phyloP scores from a whole-genome alignment of 2,888 invertebrate species.

The Pristionchus entomophagus region DNA sequence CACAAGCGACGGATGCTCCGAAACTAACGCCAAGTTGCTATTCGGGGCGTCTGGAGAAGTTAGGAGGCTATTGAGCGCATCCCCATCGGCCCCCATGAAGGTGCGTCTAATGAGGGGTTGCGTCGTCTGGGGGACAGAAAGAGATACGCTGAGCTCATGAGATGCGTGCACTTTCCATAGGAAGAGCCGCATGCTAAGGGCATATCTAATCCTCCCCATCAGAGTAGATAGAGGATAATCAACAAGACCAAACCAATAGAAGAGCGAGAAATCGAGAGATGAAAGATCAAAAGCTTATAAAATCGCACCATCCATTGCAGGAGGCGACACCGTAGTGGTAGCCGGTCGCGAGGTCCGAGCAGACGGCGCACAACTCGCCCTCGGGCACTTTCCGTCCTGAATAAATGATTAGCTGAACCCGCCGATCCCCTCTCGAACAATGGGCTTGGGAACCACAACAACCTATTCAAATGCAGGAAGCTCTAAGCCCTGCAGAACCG shows the following conservation, averaged over 20 bases:
- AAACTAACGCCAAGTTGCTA: neutral
- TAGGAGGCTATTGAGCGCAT: neutral
- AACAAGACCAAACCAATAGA: too few relatives aligned
- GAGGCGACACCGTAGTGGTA: constrained; percentile 73
- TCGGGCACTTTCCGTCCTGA: constrained; percentile 69
- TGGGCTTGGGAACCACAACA: too few relatives aligned
- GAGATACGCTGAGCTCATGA: too few relatives aligned
- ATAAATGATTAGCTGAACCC: neutral
- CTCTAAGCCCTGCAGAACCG: too few relatives aligned
- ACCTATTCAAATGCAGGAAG: too few relatives aligned
- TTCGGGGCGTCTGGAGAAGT: neutral
- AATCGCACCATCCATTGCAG: constrained; percentile 73
- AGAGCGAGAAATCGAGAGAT: too few relatives aligned
- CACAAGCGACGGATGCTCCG: neutral
- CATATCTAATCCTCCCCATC: too few relatives aligned
- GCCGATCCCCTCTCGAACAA: neutral
- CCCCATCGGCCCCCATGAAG: neutral
- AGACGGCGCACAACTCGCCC: constrained; percentile 74
- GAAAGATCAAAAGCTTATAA: too few relatives aligned
- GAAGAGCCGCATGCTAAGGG: too few relatives aligned
- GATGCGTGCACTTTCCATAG: too few relatives aligned
- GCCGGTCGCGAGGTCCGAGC: constrained; percentile 74
- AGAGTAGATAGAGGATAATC: too few relatives aligned
- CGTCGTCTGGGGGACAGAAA: neutral
- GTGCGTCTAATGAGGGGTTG: neutral